phyloP scores from a whole-genome alignment of 2,113 vertebrate genomes.

The Ciconia stormi region DNA sequence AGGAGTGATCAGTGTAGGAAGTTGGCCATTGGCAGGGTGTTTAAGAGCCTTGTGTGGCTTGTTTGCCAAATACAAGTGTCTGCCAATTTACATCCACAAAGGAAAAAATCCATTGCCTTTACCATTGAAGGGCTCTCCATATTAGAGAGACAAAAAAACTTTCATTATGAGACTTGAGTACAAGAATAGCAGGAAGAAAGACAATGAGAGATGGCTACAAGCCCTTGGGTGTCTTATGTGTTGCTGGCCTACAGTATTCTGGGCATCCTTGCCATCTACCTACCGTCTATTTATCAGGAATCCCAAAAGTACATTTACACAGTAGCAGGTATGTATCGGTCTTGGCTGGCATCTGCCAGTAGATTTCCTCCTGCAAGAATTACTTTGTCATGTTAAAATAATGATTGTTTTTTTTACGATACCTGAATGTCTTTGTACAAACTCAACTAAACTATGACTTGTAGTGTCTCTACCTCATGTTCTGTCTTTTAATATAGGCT shows the following conservation, averaged over 20 bases:
- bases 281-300: not conserved
- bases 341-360: not conserved
- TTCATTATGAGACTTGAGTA: not conserved
- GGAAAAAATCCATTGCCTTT: not conserved
- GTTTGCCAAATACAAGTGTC: not conserved
- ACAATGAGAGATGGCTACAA: not conserved
- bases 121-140: not conserved
- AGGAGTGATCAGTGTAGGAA: not conserved
- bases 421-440: not conserved
- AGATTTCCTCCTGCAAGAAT: not conserved
- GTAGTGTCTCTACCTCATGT: not conserved
- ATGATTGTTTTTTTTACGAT: accelerated
- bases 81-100: not conserved
- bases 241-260: not conserved
- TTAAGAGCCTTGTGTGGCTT: not conserved
- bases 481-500: not conserved
- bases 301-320: not conserved
- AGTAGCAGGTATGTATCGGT: not conserved
- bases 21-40: not conserved
- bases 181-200: not conserved
- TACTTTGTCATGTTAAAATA: not conserved
- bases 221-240: not conserved
- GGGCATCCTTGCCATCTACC: not conserved
- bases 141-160: not conserved
- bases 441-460: not conserved